Evolutionary conservation across 2,113 vertebrate genomes (phyloP), one percentile per base, ranked within the genome.

Genomic region (Sturnus vulgaris): DNA sequence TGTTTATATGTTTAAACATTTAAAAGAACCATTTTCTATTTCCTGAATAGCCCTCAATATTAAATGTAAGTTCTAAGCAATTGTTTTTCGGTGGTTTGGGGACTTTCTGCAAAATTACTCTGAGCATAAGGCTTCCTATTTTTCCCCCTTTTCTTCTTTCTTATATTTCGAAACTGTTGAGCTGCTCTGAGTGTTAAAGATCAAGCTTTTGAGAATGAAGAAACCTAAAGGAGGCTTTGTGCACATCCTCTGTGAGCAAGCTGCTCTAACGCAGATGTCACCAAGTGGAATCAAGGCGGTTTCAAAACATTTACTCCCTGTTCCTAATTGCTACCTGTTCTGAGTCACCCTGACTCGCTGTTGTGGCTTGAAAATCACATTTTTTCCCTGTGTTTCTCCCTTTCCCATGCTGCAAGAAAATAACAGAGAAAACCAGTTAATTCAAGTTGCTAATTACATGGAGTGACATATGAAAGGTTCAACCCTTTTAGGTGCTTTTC

Each of bases 41-140:
- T 96, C 90, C 86, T 91, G 88, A 97, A 95, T 94, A 84, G 89
- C 65, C 87, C 50, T 97, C 97, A 96, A 93, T 96, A 88, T 97
- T 97, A 97, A 98, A 92, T 94, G 91, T 95, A 97, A 95, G 97
- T 96, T 97, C 91, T 96, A 97, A 93, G 92, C 92, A 96, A 92
- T 95, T 92, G 93, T 94, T 97, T 93, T 95, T 66, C 90, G 70
- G 80, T 86, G 35, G 75, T 90, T 88, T 88, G 59, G 47, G 86
- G 63, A 47, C 83, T 95, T 97, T 96, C 90, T 94, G 37, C 39
- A 53, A 52, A 93, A 82, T 82, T 22, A 79, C 57, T 90, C 42
- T 69, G 37, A 76, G 46, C 12, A 1, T 80, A 80, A 89, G 35
- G 46, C n/a, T 76, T 61, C 7, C 15, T 39, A 44, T 16, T 56